A percentile compares a stretch with the other conserved stretches of the same genome.
Evolutionary conservation across 1,140 invertebrate genomes (phyloP).

Genomic region (Lepidurus packardi): DNA sequence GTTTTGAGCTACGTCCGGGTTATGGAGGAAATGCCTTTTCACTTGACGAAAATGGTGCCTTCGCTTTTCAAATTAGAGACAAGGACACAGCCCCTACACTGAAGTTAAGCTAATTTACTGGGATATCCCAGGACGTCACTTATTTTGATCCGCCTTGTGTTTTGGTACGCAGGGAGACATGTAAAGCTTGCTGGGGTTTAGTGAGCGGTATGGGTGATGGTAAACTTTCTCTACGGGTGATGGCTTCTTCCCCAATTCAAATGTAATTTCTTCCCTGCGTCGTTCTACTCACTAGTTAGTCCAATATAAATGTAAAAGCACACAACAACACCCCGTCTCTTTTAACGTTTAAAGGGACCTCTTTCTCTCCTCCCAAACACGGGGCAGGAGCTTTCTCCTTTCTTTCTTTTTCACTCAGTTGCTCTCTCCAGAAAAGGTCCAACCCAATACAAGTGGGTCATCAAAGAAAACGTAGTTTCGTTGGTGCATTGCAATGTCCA

Average conservation of each 20-base stretch:
- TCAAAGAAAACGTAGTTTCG: neutral
- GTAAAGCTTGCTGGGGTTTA: too few relatives aligned
- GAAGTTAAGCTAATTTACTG: neutral
- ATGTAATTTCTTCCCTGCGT: neutral
- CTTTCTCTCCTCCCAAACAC: neutral
- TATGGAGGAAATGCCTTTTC: neutral
- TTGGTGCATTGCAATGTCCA: constrained; percentile 1
- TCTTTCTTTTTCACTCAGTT: constrained; percentile 1
- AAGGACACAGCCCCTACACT: neutral
- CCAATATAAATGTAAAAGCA: neutral
- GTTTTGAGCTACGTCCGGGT: neutral
- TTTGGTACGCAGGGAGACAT: neutral
- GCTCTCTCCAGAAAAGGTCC: constrained; percentile 17
- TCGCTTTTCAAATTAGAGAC: constrained; percentile 2
- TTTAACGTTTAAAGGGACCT: neutral
- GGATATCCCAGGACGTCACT: neutral
- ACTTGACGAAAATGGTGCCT: neutral
- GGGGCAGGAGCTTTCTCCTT: constrained; percentile 14
- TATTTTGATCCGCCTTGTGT: neutral
- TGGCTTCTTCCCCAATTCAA: too few relatives aligned
- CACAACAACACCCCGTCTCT: neutral
- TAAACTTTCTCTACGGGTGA: neutral
- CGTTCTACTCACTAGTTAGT: neutral
- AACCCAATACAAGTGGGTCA: constrained; percentile 12
- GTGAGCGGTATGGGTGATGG: neutral